Conservation (phyloP, 2,888 invertebrate genomes). For the Ectemnius cavifrons region DNA sequence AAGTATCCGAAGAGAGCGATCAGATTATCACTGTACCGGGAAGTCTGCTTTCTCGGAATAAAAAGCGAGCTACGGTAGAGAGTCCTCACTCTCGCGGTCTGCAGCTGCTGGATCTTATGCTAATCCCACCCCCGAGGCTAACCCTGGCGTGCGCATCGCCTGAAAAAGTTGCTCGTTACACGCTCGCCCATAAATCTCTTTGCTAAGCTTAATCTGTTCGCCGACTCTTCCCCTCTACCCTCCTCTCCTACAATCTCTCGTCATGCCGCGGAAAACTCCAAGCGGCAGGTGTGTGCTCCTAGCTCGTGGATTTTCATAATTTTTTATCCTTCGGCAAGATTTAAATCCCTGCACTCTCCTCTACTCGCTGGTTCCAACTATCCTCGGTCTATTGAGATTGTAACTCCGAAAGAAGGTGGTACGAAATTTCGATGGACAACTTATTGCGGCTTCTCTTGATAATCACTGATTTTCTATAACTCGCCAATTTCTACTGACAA, state of each 20-base stretch:
- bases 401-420: not conserved
- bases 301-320: conserved; percentile 69
- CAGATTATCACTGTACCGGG: too few relatives aligned
- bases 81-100: conserved; percentile 51
- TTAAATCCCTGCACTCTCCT: conserved; percentile 39
- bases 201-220: conserved; percentile 75
- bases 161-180: conserved; percentile 75
- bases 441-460: too few relatives aligned
- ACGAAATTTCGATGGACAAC: too few relatives aligned
- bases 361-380: not conserved
- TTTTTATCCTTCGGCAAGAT: conserved; percentile 64
- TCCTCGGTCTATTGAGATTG: not conserved
- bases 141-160: conserved; percentile 66
- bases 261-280: conserved; percentile 60
- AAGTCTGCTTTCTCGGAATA: not conserved
- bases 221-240: conserved; percentile 38
- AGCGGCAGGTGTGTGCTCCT: conserved; percentile 65
- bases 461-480: too few relatives aligned
- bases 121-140: conserved; percentile 72
- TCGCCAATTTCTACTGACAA: too few relatives aligned
- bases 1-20: too few relatives aligned
- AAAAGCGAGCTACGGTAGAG: conserved; percentile 21
- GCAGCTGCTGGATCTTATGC: conserved; percentile 75
- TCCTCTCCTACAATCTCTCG: too few relatives aligned
- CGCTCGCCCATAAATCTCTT: conserved; percentile 74